Base-by-base conservation (phyloP, 2,888 invertebrate genomes). In the Gortyna flavago region DNA sequence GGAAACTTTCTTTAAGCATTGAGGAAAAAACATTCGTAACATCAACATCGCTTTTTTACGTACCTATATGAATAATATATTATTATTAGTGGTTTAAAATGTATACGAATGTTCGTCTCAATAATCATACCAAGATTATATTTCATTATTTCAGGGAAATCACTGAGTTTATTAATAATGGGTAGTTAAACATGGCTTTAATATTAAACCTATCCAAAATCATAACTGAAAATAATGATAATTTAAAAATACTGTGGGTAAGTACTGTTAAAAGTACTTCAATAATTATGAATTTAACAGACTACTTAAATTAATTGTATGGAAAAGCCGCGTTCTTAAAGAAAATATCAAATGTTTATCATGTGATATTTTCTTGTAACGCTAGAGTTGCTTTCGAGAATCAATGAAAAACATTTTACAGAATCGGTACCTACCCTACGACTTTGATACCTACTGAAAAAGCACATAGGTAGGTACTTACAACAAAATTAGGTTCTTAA, bases 21-120 rank as follows among this genome's bases (percentile, higher is more conserved):
- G 21, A 82, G 77, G 77, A 82, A 82, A 75, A 78, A n/a, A 6
- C n/a, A 38, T 59, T 29, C 44, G n/a, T 29, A n/a, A 54, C 48
- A 57, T 64, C 35, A 29, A n/a, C 21, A 70, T 0, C 0, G 21
- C 48, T 38, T 72, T 64, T n/a, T 57, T 11, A 57, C 11, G 11
- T 57, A n/a, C n/a, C 32, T 35, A 8, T 54, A 7, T 25, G 4
- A 68, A n/a, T 35, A 48, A 54, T 29, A 44, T 2, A 54, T 41
- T 57, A 25, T 35, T 2, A 54, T 41, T 57, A 25, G 0, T n/a
- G 44, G n/a, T 72, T 18, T 41, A 9, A 9, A 51, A 7, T 4
- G n/a, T 54, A 21, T 21, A 61, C 18, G 61, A 32, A 61, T 18
- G 18, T n/a, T 57, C 4, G 25, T n/a, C 54, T 51, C 8, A 25